phyloP scores from a whole-genome alignment of 2,797 vertebrate species.

The Fistularia tabacaria region DNA sequence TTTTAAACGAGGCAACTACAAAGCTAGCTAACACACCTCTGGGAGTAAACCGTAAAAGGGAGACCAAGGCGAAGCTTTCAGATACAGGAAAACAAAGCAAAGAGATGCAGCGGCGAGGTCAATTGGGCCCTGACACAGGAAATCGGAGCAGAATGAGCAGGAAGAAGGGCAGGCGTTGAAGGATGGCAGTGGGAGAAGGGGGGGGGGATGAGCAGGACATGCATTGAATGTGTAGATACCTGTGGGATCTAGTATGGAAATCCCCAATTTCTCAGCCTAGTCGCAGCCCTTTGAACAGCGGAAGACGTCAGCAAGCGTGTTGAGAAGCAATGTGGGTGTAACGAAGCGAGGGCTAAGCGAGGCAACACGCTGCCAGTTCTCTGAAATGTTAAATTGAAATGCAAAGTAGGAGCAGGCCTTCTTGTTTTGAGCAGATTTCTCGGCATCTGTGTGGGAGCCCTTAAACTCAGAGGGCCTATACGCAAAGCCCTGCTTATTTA shows the following conservation, averaged over 20 bases:
- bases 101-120: conserved; percentile 37
- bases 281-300: conserved; percentile 70
- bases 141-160: conserved; percentile 36
- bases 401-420: conserved; percentile 75
- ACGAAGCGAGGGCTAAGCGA: conserved; percentile 70
- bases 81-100: conserved; percentile 44
- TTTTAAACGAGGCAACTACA: conserved; percentile 31
- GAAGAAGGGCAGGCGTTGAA: conserved; percentile 25
- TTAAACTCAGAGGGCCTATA: conserved; percentile 66
- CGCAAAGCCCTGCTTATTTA: conserved; percentile 69
- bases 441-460: conserved; percentile 77
- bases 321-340: conserved; percentile 75
- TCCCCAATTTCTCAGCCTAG: conserved; percentile 68
- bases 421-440: conserved; percentile 75
- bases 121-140: conserved; percentile 33
- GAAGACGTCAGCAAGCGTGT: conserved; percentile 62
- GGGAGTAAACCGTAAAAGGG: conserved; percentile 30
- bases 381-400: conserved; percentile 82
- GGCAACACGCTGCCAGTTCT: conserved; percentile 77
- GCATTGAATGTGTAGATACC: conserved; percentile 53
- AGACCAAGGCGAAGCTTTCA: conserved; percentile 28
- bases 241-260: conserved; percentile 69
- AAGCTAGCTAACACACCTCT: conserved; percentile 34
- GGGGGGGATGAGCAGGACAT: conserved; percentile 51
- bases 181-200: conserved; percentile 24